A percentile compares a stretch with the other conserved stretches of the same genome.
Conservation (phyloP, 2,797 vertebrate species). For the Mergus octosetaceus region DNA sequence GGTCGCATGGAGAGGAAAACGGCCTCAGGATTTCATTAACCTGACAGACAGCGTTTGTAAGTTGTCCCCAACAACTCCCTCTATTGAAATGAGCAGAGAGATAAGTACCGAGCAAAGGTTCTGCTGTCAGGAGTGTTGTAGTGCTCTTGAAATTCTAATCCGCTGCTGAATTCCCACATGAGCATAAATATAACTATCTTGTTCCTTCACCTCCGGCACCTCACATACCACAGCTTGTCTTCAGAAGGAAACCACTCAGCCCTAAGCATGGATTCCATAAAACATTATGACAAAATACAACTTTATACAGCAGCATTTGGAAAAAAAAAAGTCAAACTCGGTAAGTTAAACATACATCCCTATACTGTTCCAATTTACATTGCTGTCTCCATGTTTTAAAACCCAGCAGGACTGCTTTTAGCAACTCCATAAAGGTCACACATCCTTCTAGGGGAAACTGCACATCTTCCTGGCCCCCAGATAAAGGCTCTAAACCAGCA, state of each 20-base stretch:
- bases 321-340: background rate
- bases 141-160: background rate
- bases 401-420: background rate
- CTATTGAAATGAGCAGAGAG: background rate
- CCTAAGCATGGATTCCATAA: background rate
- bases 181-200: background rate
- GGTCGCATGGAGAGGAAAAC: background rate
- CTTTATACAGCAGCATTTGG: background rate
- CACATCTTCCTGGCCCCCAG: too few relatives aligned
- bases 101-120: background rate
- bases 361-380: background rate
- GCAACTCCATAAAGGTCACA: fast-evolving
- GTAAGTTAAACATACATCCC: background rate
- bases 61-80: background rate
- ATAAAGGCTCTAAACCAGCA: background rate
- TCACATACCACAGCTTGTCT: background rate
- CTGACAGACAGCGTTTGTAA: background rate
- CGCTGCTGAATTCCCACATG: background rate
- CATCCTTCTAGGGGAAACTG: background rate
- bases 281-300: background rate
- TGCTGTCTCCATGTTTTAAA: background rate
- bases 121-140: background rate
- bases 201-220: background rate
- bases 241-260: background rate
- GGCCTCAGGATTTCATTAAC: background rate